Percentiles rank a stretch among this genome's conserved stretches.
phyloP scores from a whole-genome alignment of 1,140 invertebrate species.

The Zelostemma sp. region DNA sequence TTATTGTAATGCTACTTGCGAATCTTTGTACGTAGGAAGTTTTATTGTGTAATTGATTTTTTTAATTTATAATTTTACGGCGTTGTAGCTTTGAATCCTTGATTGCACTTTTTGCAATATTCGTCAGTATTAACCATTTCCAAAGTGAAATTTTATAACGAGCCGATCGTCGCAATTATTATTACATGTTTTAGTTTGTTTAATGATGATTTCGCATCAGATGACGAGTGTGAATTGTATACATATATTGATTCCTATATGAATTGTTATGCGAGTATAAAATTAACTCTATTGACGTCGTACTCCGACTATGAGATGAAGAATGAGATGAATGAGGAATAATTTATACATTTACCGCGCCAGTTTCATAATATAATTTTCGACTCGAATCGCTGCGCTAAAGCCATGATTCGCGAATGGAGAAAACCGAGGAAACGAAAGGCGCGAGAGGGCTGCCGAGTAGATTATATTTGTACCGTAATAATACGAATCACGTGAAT shows the following conservation, averaged over 20 bases:
- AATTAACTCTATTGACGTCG: constrained; percentile 47
- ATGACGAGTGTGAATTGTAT: not conserved
- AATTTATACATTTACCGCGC: constrained; percentile 41
- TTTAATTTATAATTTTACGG: constrained; percentile 10
- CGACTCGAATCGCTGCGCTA: constrained; percentile 2
- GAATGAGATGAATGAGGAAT: too few species aligned
- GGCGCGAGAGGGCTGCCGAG: not conserved
- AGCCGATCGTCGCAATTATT: too few species aligned
- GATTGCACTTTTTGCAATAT: constrained; percentile 34
- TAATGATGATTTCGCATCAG: not conserved
- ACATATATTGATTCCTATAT: not conserved
- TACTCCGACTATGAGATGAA: constrained; percentile 51
- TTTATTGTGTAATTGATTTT: constrained; percentile 1
- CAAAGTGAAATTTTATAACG: constrained; percentile 38
- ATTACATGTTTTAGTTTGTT: not conserved
- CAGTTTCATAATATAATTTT: constrained; percentile 42
- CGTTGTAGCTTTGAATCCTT: constrained; percentile 23
- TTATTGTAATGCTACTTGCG: constrained; percentile 9
- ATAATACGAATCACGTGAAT: constrained; percentile 9
- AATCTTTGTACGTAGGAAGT: constrained; percentile 22
- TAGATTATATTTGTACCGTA: constrained; percentile 5
- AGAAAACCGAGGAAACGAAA: constrained; percentile 7
- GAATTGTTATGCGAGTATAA: constrained; percentile 9
- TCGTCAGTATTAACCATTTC: constrained; percentile 43
- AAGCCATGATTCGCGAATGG: constrained; percentile 20